A percentile compares a stretch with the other conserved stretches of the same genome.
These are phyloP conservation scores for Vombatus ursinus DNA, from an alignment of 2,113 vertebrate species.

Conservation along the genomic window DNA sequence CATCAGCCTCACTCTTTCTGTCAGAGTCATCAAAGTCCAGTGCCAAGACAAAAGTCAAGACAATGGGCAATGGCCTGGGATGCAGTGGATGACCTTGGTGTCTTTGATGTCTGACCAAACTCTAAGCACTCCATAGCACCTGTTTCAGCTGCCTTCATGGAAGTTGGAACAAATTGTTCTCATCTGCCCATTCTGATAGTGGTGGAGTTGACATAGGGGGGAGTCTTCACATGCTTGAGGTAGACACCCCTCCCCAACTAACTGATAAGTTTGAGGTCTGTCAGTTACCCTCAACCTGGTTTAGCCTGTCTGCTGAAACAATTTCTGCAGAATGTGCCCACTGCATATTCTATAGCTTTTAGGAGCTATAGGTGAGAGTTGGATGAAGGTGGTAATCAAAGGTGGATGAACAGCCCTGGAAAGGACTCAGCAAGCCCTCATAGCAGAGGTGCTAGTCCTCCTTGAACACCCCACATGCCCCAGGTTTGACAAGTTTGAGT, in stretches of 20 bases:
- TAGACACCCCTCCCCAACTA: neutral
- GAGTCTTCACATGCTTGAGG: neutral
- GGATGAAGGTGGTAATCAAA: neutral
- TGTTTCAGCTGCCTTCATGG: neutral
- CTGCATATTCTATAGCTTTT: neutral
- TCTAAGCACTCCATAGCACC: neutral
- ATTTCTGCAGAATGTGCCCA: neutral
- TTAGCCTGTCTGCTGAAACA: neutral
- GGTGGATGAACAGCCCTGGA: neutral
- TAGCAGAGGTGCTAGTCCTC: neutral
- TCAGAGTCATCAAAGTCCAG: too few relatives aligned
- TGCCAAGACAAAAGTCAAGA: too few relatives aligned
- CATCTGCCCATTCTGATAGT: neutral
- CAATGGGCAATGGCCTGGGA: neutral
- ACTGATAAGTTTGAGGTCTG: neutral
- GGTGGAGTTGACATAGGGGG: too few relatives aligned
- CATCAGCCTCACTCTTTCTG: too few relatives aligned
- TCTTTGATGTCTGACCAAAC: neutral
- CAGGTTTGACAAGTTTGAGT: too few relatives aligned
- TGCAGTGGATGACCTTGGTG: neutral
- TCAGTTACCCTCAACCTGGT: neutral
- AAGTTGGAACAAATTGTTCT: neutral
- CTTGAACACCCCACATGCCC: neutral
- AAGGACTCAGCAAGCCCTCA: neutral
- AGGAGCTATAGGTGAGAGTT: neutral